Percentiles rank a stretch among this genome's conserved stretches.
These are phyloP conservation scores for Romanogobio albipinnatus DNA, from an alignment of 2,113 vertebrate species.

Conservation along the genomic window DNA sequence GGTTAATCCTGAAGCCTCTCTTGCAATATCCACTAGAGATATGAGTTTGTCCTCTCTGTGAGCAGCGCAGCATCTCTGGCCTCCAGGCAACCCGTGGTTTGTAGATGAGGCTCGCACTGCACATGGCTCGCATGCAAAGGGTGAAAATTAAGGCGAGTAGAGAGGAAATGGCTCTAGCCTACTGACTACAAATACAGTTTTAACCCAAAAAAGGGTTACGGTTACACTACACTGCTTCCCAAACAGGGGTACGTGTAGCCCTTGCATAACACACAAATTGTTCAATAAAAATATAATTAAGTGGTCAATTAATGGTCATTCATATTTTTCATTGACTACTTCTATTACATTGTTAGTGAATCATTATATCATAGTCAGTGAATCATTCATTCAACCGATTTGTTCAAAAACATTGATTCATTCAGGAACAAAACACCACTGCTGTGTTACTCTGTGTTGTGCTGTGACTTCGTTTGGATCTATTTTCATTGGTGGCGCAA, in stretches of 20 bases:
- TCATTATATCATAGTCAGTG: neutral
- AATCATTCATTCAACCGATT: neutral
- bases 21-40: constrained; percentile 41
- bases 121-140: neutral
- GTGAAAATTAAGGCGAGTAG: constrained; percentile 8
- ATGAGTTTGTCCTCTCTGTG: constrained; percentile 29
- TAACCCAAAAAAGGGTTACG: neutral
- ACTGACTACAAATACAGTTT: neutral
- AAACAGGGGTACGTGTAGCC: neutral
- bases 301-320: too few species aligned
- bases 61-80: constrained; percentile 1
- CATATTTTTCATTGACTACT: neutral
- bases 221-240: neutral
- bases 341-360: neutral
- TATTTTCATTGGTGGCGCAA: neutral
- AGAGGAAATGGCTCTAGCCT: neutral
- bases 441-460: neutral
- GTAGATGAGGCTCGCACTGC: constrained; percentile 7
- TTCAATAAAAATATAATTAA: neutral
- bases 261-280: neutral
- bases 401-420: neutral
- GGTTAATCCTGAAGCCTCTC: constrained; percentile 1
- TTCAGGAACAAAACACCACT: neutral
- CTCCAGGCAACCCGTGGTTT: constrained; percentile 17
- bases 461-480: neutral